phyloP scores from a whole-genome alignment of 1,140 invertebrate genomes.

The Drosophila pallidifrons region DNA sequence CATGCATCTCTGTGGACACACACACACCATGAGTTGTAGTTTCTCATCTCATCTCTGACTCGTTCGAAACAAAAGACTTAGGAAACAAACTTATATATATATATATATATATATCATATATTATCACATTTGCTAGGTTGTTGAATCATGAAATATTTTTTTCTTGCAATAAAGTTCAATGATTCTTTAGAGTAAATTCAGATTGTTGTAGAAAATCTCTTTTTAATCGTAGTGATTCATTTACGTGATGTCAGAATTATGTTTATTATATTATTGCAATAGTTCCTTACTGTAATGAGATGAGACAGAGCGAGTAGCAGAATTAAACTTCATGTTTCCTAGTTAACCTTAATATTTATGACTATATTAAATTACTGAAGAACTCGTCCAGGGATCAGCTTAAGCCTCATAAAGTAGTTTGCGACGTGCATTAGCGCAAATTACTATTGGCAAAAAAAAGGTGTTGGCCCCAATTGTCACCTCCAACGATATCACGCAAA shows the following conservation, averaged over 20 bases:
- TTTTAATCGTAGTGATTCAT: too few species aligned
- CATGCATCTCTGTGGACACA: constrained; percentile 16
- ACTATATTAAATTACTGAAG: constrained; percentile 45
- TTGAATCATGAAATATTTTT: constrained; percentile 51
- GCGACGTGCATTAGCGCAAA: constrained; percentile 66
- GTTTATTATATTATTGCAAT: too few species aligned
- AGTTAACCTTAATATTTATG: constrained; percentile 50
- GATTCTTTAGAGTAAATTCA: constrained; percentile 36
- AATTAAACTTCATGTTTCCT: too few species aligned
- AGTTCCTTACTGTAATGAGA: too few species aligned
- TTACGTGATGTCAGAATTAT: too few species aligned
- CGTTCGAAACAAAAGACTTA: constrained; percentile 63
- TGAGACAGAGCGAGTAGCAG: too few species aligned
- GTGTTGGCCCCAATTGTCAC: constrained; percentile 81
- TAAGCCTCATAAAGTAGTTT: constrained; percentile 55
- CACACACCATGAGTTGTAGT: constrained; percentile 26
- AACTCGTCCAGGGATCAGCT: constrained; percentile 22
- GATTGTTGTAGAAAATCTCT: too few species aligned
- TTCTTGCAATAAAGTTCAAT: constrained; percentile 67
- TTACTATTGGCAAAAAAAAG: constrained; percentile 72
- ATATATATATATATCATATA: constrained; percentile 2
- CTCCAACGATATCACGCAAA: constrained; percentile 66
- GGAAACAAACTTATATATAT: constrained; percentile 47
- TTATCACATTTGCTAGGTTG: constrained; percentile 23
- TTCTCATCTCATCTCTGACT: constrained; percentile 35